Evolutionary conservation across 2,113 vertebrate species (phyloP), one percentile per base, ranked within the genome.

Genomic region (Pteronura brasiliensis): DNA sequence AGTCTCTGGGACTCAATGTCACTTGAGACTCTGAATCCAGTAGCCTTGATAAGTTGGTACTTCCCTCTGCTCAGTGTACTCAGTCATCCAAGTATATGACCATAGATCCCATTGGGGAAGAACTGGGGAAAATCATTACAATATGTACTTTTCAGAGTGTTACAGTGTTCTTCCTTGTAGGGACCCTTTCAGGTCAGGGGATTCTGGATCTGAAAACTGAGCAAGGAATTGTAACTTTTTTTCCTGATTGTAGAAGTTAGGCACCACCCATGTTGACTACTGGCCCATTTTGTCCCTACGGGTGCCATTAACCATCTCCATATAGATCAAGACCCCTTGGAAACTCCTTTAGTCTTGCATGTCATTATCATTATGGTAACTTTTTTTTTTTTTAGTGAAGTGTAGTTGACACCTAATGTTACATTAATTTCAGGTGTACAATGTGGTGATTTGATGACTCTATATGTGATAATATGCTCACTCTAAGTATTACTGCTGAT

Each of bases 161-260:
- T 80, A 72, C 15, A 52, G 21, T 76, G 36, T 82, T 95, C 11
- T 65, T 93, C 23, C 14, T 49, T 47, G 3, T 49, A 49, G 69
- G 18, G 11, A 74, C 7, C 10, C 13, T 31, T 85, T 96, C 34
- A 72, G 81, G 34, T 87, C 59, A 97, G 36, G 10, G 27, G 65
- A 17, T 29, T 95, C 93, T 85, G 57, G n/a, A 59, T 71, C 27
- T 93, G 71, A 95, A 97, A 94, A 52, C 77, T 79, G 61, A 94
- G 25, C 42, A 82, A 91, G 20, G 44, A 15, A 23, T 42, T n/a
- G 0, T 85, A 88, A 57, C 25, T 72, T 39, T 91, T 34, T 27
- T 77, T 71, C 84, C 52, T 96, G 21, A 39, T 39, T 86, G 36
- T 34, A 72, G 27, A 86, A 63, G 44, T 88, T 83, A 95, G 59